phyloP scores from a whole-genome alignment of 2,888 invertebrate genomes.

The Drosophila pegasa region DNA sequence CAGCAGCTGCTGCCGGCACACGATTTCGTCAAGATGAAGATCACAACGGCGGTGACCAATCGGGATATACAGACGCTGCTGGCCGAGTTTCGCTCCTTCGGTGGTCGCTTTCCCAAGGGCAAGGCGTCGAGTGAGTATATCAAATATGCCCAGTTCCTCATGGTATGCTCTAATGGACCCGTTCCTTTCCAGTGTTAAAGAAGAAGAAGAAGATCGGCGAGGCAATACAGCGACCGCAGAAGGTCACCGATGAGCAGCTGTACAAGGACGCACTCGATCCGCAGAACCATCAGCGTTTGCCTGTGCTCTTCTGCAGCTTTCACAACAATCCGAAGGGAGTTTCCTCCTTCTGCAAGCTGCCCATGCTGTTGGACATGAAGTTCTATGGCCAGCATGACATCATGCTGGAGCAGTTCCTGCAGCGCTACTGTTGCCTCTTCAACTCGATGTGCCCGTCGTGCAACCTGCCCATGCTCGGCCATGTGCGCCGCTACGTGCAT shows the following conservation, averaged over 20 bases:
- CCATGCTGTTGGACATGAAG: slow-evolving; percentile 89
- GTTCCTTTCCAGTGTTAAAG: slow-evolving; percentile 70
- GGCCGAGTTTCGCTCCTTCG: slow-evolving; percentile 94
- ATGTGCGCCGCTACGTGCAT: slow-evolving; percentile 94
- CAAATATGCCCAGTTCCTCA: not conserved
- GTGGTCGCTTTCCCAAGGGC: slow-evolving; percentile 87
- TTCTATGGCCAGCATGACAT: slow-evolving; percentile 98
- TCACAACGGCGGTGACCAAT: slow-evolving; percentile 88
- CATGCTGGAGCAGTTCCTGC: slow-evolving; percentile 96
- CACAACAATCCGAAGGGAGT: slow-evolving; percentile 83
- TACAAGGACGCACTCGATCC: slow-evolving; percentile 91
- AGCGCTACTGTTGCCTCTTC: slow-evolving; percentile 95
- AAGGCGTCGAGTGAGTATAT: slow-evolving; percentile 72
- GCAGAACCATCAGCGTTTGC: slow-evolving; percentile 93
- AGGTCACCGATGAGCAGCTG: slow-evolving; percentile 79
- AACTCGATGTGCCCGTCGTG: slow-evolving; percentile 92
- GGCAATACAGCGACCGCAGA: slow-evolving; percentile 78
- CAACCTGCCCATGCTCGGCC: slow-evolving; percentile 93
- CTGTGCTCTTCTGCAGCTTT: slow-evolving; percentile 94
- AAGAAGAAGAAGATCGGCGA: slow-evolving; percentile 70
- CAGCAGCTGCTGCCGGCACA: slow-evolving; percentile 87
- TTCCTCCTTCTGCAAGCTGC: slow-evolving; percentile 84
- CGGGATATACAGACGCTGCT: slow-evolving; percentile 89
- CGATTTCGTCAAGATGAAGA: slow-evolving; percentile 90
- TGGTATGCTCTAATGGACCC: no score